A percentile compares a stretch with the other conserved stretches of the same genome.
Conservation (phyloP, 2,113 vertebrate genomes). For the Callionymus lyra region DNA sequence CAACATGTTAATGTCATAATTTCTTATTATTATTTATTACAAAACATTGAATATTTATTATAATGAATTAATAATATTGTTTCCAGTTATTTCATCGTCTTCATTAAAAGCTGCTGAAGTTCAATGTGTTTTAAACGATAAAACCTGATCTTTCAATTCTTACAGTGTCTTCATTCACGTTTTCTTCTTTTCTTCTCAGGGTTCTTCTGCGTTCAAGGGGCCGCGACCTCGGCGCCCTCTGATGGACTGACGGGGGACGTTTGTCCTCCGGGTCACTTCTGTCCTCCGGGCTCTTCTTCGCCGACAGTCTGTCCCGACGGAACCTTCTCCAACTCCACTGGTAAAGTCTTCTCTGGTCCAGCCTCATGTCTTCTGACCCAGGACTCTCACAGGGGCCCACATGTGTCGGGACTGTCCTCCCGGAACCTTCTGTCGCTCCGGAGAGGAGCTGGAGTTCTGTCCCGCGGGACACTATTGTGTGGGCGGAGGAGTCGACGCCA, state of each 20-base stretch:
- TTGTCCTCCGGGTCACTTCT: conserved; percentile 71
- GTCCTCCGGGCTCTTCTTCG: conserved; percentile 66
- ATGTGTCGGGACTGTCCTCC: conserved; percentile 69
- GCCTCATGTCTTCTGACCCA: neutral
- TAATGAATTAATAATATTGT: no score
- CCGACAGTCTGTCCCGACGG: conserved; percentile 65
- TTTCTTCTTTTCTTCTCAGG: conserved; percentile 56
- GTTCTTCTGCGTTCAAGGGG: conserved; percentile 72
- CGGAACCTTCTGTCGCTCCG: conserved; percentile 71
- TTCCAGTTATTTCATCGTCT: no score
- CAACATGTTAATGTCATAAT: no score
- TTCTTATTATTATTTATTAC: no score
- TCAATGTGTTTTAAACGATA: no score
- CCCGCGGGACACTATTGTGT: conserved; percentile 74
- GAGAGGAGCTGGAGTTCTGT: conserved; percentile 59
- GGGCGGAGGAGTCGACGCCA: conserved; percentile 48
- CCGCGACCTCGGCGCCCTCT: conserved; percentile 58
- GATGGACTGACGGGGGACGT: conserved; percentile 64
- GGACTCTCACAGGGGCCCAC: conserved; percentile 58
- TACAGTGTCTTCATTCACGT: neutral
- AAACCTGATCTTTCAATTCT: no score
- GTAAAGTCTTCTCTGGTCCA: conserved; percentile 36
- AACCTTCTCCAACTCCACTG: conserved; percentile 67
- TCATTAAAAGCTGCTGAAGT: no score
- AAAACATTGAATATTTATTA: no score